Evolutionary conservation across 2,888 invertebrate genomes (phyloP).

Genomic region (Acrobeloides nanus): DNA sequence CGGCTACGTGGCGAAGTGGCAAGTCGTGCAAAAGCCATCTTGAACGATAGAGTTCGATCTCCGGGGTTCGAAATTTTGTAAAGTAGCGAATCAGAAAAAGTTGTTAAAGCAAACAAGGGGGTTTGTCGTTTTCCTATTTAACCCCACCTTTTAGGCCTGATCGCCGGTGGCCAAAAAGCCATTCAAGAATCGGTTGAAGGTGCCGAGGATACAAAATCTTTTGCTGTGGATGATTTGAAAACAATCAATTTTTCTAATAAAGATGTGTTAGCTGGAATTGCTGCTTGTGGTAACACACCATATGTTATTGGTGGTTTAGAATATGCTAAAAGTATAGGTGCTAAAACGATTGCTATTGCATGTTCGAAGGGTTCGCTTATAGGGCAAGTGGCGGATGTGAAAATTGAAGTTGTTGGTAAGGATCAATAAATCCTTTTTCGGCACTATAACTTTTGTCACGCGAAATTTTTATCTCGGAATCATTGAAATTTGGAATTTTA

Average conservation of each 20-base stretch:
- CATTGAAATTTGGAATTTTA: too few relatives aligned
- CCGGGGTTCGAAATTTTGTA: too few relatives aligned
- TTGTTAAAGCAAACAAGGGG: too few relatives aligned
- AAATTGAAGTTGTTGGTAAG: too few relatives aligned
- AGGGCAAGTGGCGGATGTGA: neutral
- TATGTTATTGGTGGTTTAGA: neutral
- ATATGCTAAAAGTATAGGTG: neutral
- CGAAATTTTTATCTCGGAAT: too few relatives aligned
- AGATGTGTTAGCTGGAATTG: slow-evolving; percentile 2
- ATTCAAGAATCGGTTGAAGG: slow-evolving; percentile 3
- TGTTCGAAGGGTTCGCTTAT: neutral
- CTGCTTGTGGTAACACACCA: neutral
- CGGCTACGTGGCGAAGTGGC: too few relatives aligned
- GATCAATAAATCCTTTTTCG: too few relatives aligned
- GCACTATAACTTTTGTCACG: too few relatives aligned
- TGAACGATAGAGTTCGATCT: too few relatives aligned
- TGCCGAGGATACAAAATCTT: neutral
- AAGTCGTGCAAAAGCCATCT: too few relatives aligned
- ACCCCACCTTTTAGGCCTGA: neutral
- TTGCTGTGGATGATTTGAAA: slow-evolving; percentile 1
- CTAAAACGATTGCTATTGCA: neutral
- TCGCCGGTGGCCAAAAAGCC: neutral
- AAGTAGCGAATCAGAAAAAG: too few relatives aligned
- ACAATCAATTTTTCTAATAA: neutral
- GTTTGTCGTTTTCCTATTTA: too few relatives aligned